These are phyloP conservation scores for Megaleporinus macrocephalus DNA, from an alignment of 2,113 vertebrate species.

Conservation along the genomic window DNA sequence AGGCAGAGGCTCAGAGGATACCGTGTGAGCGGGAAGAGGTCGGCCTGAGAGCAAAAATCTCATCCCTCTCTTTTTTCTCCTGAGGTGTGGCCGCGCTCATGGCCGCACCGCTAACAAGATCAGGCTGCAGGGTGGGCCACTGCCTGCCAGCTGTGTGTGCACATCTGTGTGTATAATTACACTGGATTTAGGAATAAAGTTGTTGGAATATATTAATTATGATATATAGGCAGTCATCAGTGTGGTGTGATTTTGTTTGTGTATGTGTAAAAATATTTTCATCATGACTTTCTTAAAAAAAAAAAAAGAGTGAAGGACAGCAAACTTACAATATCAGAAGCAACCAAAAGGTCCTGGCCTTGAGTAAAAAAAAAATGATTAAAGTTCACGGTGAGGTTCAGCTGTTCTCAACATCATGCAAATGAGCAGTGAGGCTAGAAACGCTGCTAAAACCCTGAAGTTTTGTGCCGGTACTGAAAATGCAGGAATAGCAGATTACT, in stretches of 20 bases:
- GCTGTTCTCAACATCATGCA: too few relatives aligned
- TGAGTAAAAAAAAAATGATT: too few relatives aligned
- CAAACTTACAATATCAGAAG: too few relatives aligned
- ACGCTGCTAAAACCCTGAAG: too few relatives aligned
- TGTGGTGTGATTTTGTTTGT: slow-evolving; percentile 2
- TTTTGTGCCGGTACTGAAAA: too few relatives aligned
- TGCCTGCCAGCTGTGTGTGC: slow-evolving; percentile 66
- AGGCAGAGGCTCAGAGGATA: slow-evolving; percentile 57
- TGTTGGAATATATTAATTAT: not conserved
- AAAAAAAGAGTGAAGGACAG: not conserved
- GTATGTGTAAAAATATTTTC: not conserved
- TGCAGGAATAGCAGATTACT: too few relatives aligned
- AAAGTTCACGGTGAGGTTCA: too few relatives aligned
- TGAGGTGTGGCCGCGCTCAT: slow-evolving; percentile 72
- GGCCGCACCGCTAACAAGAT: slow-evolving; percentile 71
- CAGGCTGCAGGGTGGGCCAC: slow-evolving; percentile 73
- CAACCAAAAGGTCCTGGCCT: too few relatives aligned
- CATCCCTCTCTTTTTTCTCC: slow-evolving; percentile 60
- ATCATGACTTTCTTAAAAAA: not conserved
- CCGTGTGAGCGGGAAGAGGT: slow-evolving; percentile 63
- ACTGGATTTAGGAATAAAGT: not conserved
- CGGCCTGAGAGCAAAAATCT: slow-evolving; percentile 26
- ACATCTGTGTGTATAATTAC: slow-evolving; percentile 34
- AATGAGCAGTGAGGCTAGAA: too few relatives aligned
- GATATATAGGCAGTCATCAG: not conserved